Base-by-base conservation (phyloP, 2,888 invertebrate genomes). In the Lepetodrilus schrolli region DNA sequence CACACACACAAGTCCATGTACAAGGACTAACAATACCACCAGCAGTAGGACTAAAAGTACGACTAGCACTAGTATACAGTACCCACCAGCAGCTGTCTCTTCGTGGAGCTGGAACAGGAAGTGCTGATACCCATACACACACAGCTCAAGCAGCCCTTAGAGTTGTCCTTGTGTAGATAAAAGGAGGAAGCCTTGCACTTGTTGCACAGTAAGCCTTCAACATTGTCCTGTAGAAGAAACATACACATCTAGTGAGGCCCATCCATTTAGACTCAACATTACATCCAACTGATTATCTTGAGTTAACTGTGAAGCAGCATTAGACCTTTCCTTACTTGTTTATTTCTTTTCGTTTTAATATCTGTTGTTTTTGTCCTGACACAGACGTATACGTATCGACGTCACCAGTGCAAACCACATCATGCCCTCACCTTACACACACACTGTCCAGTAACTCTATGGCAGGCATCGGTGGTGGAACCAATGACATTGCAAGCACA, bases 81-180 rank as follows among this genome's bases (percentile, higher is more conserved):
- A 73, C 78, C 74, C 72, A 84, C 85, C 76, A 73, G 65, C 13
- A 47, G 72, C 2, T 78, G 58, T 38, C 78, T 75, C 78, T 80
- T 78, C n/a, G 70, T 49, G 17, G 88, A 93, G 17, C 92, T 91
- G 75, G 92, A 91, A 86, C 96, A 96, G 3, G 92, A 90, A 13
- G 92, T 91, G 0, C 94, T 93, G 7, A 95, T 93, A 38, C 95
- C 96, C 4, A 96, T 97, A 91, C 98, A 99, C 92, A 95, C 96
- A 90, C 98, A 99, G 3, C 93, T 92, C 1, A 94, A 92, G 88
- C 98, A 98, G 21, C 97, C 97, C 13, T 93, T 93, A 0, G 93
- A 91, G 86, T 95, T 94, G 48, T 92, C 92, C 0, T 90, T 91
- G 38, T 93, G 93, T 70, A 97, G 91, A 2, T 94, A 94, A 90